Base-by-base conservation (phyloP, 92 coral and sea anemone species). In the Heteractis magnifica region DNA sequence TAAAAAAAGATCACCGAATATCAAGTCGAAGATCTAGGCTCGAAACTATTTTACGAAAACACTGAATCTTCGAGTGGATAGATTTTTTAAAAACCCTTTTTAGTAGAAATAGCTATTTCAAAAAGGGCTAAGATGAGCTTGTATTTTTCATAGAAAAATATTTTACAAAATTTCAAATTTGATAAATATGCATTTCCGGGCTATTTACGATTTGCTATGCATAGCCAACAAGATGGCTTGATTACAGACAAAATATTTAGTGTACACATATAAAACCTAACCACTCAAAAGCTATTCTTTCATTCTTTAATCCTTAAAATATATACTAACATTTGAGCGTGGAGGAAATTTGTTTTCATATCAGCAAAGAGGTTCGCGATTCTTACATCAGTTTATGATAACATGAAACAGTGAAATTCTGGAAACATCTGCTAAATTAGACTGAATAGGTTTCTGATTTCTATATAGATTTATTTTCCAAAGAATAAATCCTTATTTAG, bases 1-100 rank as follows among this genome's bases (percentile, higher is more conserved):
- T 85, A 85, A 59, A 85, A 51, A 55, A 85, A 85, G 88, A 81
- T 70, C 65, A 51, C 7, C 70, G 70, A 3, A 59, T 59, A 20
- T 58, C 51, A 21, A 56, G 20, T 79, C 70, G 75, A 65, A 6
- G 72, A 49, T 55, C 49, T 20, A 14, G 83, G 75, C 20, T 74
- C 48, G 52, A 80, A 50, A 41, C 60, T 62, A 81, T 7, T 49
- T 20, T 49, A 20, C 75, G 59, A 52, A 81, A 81, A 34, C 56
- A 41, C 75, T 51, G 64, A 79, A 34, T 48, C 72, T 34, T 8
- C 72, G 14, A 48, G 68, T 53, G 82, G 56, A 74, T 64, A 62
- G 73, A 68, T 68, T 10, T 23, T 18, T 3, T 18, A 62, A 18
- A 68, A 26, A 23, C 23, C 26, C 44, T 8, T 3, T 8, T 68